Evolutionary conservation across 2,797 vertebrate genomes (phyloP).

Genomic region (Gobio occitaniae): DNA sequence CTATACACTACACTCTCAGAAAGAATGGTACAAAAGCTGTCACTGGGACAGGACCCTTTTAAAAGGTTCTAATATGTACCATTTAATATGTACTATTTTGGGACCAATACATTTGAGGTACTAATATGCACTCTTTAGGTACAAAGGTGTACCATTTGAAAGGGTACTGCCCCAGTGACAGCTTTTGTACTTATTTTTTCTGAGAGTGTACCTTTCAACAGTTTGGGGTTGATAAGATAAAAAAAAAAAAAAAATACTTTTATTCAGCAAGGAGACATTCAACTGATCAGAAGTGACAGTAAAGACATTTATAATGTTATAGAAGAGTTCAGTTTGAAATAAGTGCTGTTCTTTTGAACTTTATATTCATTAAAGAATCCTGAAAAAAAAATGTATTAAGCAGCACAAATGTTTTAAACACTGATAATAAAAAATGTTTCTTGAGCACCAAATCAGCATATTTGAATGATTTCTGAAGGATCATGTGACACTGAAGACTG

Average conservation of each 20-base stretch:
- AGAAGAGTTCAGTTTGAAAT: background rate
- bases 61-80: too few relatives aligned
- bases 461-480: background rate
- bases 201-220: background rate
- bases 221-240: background rate
- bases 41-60: too few relatives aligned
- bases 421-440: background rate
- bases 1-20: background rate
- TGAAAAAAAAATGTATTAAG: too few relatives aligned
- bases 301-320: background rate
- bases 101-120: too few relatives aligned
- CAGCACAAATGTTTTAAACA: background rate
- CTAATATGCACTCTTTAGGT: too few relatives aligned
- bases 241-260: background rate
- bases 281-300: background rate
- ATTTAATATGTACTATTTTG: too few relatives aligned
- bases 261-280: background rate
- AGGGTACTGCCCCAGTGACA: too few relatives aligned
- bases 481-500: background rate
- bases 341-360: background rate
- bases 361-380: background rate
- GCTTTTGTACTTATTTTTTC: too few relatives aligned
- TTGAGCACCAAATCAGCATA: background rate
- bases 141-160: too few relatives aligned
- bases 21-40: too few relatives aligned